Percentiles rank a stretch among this genome's conserved stretches.
These are phyloP conservation scores for Phortica magna DNA, from an alignment of 2,888 invertebrate species.

Conservation along the genomic window DNA sequence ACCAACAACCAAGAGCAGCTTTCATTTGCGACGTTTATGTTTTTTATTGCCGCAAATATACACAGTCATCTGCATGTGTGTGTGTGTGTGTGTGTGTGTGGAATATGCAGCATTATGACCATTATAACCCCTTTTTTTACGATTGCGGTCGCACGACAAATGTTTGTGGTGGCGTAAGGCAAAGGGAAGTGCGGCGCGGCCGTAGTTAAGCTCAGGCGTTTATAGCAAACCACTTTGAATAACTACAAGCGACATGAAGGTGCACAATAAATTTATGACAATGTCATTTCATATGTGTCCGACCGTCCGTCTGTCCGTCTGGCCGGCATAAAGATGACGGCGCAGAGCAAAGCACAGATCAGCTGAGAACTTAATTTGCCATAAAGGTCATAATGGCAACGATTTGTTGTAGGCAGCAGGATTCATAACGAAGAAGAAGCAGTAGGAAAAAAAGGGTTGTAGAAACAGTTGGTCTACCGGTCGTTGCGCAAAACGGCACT, in stretches of 20 bases:
- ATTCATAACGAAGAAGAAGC: constrained; percentile 22
- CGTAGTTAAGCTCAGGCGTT: background rate
- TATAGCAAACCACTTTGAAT: background rate
- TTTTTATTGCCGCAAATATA: background rate
- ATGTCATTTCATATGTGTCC: background rate
- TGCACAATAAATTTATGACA: constrained; percentile 5
- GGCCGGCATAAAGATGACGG: background rate
- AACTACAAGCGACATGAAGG: background rate
- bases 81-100: background rate
- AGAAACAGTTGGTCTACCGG: background rate
- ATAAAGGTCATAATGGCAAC: constrained; percentile 52
- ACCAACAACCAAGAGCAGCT: background rate
- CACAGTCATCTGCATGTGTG: background rate
- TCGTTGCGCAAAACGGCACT: background rate
- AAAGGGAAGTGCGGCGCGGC: background rate
- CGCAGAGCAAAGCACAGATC: background rate
- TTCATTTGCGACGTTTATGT: background rate
- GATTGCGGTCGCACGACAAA: background rate
- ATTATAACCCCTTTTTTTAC: background rate
- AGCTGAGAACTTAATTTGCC: constrained; percentile 67
- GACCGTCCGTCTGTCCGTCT: background rate
- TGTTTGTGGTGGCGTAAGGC: background rate
- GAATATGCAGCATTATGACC: background rate
- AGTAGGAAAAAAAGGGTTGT: too few relatives aligned
- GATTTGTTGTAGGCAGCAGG: background rate